Percentiles rank a stretch among this genome's conserved stretches.
Evolutionary conservation across 2,888 invertebrate species (phyloP).

Genomic region (Torymus auratus): DNA sequence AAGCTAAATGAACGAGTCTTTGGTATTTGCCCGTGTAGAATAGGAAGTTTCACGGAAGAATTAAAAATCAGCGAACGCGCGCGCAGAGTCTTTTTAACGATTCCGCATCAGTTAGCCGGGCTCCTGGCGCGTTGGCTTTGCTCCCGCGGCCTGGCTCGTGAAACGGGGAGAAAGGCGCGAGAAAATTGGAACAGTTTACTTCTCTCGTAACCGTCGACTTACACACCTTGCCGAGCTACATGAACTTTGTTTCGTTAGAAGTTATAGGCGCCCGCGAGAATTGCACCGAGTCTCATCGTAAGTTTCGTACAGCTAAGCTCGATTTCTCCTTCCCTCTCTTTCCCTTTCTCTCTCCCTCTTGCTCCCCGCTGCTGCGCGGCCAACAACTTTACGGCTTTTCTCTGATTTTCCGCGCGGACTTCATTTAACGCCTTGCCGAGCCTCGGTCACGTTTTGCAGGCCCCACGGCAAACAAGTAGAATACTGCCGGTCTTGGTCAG

Average conservation of each 20-base stretch:
- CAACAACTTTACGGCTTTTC: conserved; percentile 53
- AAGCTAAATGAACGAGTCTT: no score
- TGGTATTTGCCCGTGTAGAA: no score
- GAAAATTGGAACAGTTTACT: conserved; percentile 57
- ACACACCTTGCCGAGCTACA: conserved; percentile 34
- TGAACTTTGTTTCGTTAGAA: conserved; percentile 57
- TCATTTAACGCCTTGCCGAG: conserved; percentile 51
- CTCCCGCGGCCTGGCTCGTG: no score
- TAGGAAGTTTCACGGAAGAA: neutral
- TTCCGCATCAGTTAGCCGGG: conserved; percentile 15
- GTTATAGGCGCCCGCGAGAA: conserved; percentile 53
- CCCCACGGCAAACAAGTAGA: neutral
- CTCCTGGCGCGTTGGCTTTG: neutral
- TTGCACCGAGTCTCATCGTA: conserved; percentile 53
- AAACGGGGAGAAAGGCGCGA: neutral
- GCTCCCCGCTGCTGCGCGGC: neutral
- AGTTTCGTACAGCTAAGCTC: conserved; percentile 50
- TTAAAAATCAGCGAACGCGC: conserved; percentile 20
- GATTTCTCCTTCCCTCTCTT: conserved; percentile 32
- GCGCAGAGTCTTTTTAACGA: conserved; percentile 12
- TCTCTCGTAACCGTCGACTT: conserved; percentile 50
- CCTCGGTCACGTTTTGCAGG: conserved; percentile 46
- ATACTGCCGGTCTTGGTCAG: neutral
- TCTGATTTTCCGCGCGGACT: conserved; percentile 57
- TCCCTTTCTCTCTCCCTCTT: neutral